Evolutionary conservation across 2,113 vertebrate genomes (phyloP).

Genomic region (Crotalus viridis): DNA sequence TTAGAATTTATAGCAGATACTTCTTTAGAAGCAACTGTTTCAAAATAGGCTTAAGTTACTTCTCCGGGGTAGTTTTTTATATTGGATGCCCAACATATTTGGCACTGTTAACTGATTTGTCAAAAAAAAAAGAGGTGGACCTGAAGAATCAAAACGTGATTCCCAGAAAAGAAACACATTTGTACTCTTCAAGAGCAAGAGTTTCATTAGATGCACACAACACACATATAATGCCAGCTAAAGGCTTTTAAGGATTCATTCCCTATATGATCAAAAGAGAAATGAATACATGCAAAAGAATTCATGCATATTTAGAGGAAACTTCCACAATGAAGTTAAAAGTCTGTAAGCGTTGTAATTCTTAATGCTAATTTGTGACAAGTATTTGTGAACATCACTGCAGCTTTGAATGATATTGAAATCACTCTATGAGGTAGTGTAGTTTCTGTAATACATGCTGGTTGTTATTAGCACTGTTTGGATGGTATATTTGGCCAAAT

Average conservation of each 20-base stretch:
- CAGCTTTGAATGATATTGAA: slow-evolving; percentile 66
- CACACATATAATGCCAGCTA: neutral
- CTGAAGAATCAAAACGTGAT: slow-evolving; percentile 32
- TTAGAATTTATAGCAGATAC: neutral
- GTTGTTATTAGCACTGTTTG: slow-evolving; percentile 62
- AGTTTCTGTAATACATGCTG: slow-evolving; percentile 69
- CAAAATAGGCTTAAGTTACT: slow-evolving; percentile 12
- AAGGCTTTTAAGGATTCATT: slow-evolving; percentile 22
- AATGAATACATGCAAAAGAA: slow-evolving; percentile 27
- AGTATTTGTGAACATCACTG: slow-evolving; percentile 45
- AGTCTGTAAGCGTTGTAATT: slow-evolving; percentile 54
- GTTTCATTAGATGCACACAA: slow-evolving; percentile 28
- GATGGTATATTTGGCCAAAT: slow-evolving; percentile 60
- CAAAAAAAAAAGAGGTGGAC: neutral
- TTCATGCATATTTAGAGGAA: slow-evolving; percentile 22
- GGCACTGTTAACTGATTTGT: slow-evolving; percentile 33
- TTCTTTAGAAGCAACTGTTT: slow-evolving; percentile 20
- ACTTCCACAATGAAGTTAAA: slow-evolving; percentile 48
- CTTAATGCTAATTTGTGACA: slow-evolving; percentile 61
- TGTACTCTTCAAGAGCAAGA: slow-evolving; percentile 31
- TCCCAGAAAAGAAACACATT: neutral
- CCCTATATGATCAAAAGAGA: slow-evolving; percentile 34
- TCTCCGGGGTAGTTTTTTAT: neutral
- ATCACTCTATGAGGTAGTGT: slow-evolving; percentile 77
- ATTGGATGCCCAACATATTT: slow-evolving; percentile 12